These are phyloP conservation scores for Schrankia costaestrigalis DNA, from an alignment of 2,888 invertebrate species.

Conservation along the genomic window DNA sequence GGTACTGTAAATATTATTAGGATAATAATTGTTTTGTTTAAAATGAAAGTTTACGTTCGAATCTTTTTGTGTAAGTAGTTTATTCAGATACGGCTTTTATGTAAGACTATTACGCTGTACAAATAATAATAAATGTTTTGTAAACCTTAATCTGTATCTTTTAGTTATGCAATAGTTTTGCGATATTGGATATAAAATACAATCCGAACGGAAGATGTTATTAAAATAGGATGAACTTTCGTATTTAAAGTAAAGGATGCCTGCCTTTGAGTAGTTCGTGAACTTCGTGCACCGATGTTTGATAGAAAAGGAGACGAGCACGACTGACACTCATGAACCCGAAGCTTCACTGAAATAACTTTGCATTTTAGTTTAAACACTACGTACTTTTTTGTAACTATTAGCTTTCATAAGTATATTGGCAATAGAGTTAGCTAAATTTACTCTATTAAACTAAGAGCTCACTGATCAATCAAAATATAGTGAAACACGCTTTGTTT, in stretches of 20 bases:
- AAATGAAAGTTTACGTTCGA: conserved; percentile 38
- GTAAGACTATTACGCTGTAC: conserved; percentile 38
- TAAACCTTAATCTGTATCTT: conserved; percentile 51
- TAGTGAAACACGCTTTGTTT: no score
- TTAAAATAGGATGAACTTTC: conserved; percentile 39
- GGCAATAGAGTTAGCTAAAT: no score
- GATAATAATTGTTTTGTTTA: no score
- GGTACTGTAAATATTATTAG: conserved; percentile 10
- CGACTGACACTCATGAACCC: conserved; percentile 63
- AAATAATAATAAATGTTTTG: conserved; percentile 41
- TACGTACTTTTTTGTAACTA: no score
- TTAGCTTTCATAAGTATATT: no score
- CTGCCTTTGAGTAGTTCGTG: conserved; percentile 53
- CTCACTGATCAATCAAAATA: no score
- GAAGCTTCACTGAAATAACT: conserved; percentile 47
- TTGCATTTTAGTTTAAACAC: conserved; percentile 42
- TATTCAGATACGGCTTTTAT: conserved; percentile 42
- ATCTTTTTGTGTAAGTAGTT: conserved; percentile 36
- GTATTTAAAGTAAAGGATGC: conserved; percentile 12
- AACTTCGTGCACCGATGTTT: conserved; percentile 65
- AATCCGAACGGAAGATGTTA: conserved; percentile 35
- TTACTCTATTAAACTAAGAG: no score
- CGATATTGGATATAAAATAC: conserved; percentile 74
- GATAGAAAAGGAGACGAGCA: conserved; percentile 67
- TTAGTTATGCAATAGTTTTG: conserved; percentile 53